Evolutionary conservation across 1,140 invertebrate genomes (phyloP).

Genomic region (Cephus cinctus): DNA sequence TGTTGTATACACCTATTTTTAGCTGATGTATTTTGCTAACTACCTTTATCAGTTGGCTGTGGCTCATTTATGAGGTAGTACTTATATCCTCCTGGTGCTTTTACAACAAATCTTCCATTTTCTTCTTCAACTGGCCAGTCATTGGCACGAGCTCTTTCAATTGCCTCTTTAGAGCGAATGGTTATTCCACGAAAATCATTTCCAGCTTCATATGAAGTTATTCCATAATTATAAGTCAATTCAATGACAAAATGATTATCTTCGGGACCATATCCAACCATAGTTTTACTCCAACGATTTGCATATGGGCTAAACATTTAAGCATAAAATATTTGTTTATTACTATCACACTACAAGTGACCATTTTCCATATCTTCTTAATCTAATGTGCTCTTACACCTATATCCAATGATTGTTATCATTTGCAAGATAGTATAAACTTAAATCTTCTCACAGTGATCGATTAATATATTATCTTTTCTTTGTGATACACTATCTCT

Average conservation of each 20-base stretch:
- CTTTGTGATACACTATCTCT: too few relatives aligned
- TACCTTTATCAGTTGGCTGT: constrained; percentile 65
- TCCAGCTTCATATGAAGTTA: constrained; percentile 78
- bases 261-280: constrained; percentile 97
- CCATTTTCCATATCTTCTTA: too few relatives aligned
- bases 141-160: constrained; percentile 69
- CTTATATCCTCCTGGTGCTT: constrained; percentile 89
- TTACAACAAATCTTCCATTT: constrained; percentile 60
- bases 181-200: constrained; percentile 92
- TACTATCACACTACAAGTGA: too few relatives aligned
- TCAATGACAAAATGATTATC: constrained; percentile 95
- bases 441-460: too few relatives aligned
- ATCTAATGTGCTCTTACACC: too few relatives aligned
- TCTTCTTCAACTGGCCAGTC: constrained; percentile 69
- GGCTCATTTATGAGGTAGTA: constrained; percentile 78
- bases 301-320: constrained; percentile 80
- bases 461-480: too few relatives aligned
- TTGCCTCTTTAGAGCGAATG: constrained; percentile 73
- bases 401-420: too few relatives aligned
- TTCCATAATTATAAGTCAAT: constrained; percentile 96
- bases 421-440: too few relatives aligned
- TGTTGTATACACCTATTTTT: constrained; percentile 1
- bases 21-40: constrained; percentile 21
- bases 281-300: constrained; percentile 98
- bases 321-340: too few relatives aligned